Evolutionary conservation across 2,797 vertebrate genomes (phyloP), one percentile per base, ranked within the genome.

Genomic region (Lutjanus argentimaculatus): DNA sequence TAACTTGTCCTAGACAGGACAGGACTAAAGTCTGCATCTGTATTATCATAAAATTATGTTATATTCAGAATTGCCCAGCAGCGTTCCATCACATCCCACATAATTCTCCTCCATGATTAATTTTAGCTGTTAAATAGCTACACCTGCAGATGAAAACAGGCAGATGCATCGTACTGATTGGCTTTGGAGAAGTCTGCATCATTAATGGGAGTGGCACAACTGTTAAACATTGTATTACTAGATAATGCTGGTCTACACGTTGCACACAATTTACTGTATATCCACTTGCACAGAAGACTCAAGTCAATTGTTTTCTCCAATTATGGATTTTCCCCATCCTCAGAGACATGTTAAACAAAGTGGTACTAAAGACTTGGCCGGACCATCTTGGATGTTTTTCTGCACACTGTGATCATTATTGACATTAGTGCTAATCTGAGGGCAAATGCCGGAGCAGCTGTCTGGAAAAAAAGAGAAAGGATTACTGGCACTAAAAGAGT

Each of bases 401-500:
- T 87, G 76, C 86, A 84, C 83, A 77, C 63, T 85, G 80, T 87
- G 91, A 94, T 94, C 94, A 90, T 92, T 93, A 93, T 93, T 93
- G 92, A 93, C 92, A 92, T 85, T 82, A 79, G 85, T 89, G 82
- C 89, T 94, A 93, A 94, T 94, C 89, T 89, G 83, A 82, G 89
- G 87, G 88, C 89, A 93, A 93, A 94, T 88, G 91, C 85, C 16
- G 25, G 56, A 85, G 83, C 91, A 91, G 85, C 86, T 88, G 85
- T 83, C 85, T 76, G 51, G 56, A 55, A 81, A 63, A 88, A 82
- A 79, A 85, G 57, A 80, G 25, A 70, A 71, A 79, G 79, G 82
- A 92, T 92, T 93, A 81, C 83, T 91, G 87, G 88, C 90, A 85
- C 67, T 69, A 78, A 80, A 87, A 82, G 67, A 69, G 69, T 86